Evolutionary conservation across 2,797 vertebrate genomes (phyloP).

Genomic region (Cynodonichthys magdalenae): DNA sequence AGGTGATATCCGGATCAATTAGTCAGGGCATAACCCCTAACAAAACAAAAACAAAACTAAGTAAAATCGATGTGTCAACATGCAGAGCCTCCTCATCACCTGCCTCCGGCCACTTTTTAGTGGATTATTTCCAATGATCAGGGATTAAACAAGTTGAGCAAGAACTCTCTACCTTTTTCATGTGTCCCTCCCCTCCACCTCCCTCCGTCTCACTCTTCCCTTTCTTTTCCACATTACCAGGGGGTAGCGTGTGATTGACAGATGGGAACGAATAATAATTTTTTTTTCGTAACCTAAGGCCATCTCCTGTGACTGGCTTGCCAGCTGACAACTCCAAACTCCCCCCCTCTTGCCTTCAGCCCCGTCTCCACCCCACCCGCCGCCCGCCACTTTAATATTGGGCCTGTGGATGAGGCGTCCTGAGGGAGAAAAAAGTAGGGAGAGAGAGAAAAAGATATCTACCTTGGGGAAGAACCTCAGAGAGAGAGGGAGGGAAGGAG

Average conservation of each 20-base stretch:
- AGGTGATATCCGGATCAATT: constrained; percentile 70
- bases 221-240: constrained; percentile 86
- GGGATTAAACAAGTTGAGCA: constrained; percentile 72
- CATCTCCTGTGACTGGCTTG: constrained; percentile 87
- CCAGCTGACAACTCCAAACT: constrained; percentile 87
- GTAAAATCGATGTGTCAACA: constrained; percentile 46
- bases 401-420: constrained; percentile 86
- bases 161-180: constrained; percentile 72
- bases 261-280: constrained; percentile 88
- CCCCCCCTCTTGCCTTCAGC: constrained; percentile 1
- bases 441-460: constrained; percentile 85
- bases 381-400: constrained; percentile 80
- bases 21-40: constrained; percentile 61
- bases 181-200: constrained; percentile 58
- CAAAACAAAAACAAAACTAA: not conserved
- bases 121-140: constrained; percentile 44
- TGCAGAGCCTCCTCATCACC: constrained; percentile 27
- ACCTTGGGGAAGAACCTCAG: constrained; percentile 88
- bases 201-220: constrained; percentile 71
- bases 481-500: constrained; percentile 86
- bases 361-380: constrained; percentile 15
- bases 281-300: constrained; percentile 88
- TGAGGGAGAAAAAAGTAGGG: constrained; percentile 83
- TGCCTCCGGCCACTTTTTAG: constrained; percentile 30
- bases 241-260: constrained; percentile 88